Evolutionary conservation across 2,888 invertebrate species (phyloP), one percentile per base, ranked within the genome.

Genomic region (Diplazon laetatorius): DNA sequence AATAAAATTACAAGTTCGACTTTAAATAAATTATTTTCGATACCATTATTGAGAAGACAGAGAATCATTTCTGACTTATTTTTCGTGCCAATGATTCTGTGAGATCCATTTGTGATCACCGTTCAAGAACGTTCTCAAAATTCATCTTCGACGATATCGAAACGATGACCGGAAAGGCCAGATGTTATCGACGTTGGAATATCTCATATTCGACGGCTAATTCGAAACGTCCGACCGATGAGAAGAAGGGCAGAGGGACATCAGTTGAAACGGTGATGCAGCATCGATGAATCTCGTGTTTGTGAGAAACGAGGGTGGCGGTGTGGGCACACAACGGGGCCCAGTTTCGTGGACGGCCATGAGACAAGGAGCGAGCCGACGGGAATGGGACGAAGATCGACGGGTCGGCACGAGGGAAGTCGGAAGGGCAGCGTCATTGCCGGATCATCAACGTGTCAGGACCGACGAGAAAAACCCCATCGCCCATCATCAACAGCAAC

Each of bases 381-480:
- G 59, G 39, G n/a, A 57, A 59, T 69, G 44, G 73, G 44, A 66
- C 71, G 25, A 70, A 77, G 59, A 57, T 71, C 30, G 39, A 63
- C 65, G 44, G 60, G 25, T 6, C n/a, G n/a, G 42, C 48, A 71
- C 63, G 63, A 76, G 76, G 68, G 35, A 65, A 74, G 74, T 69
- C 55, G 62, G 57, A 78, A 73, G 63, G 66, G 77, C 81, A 76
- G 25, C 57, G 82, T 82, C 82, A 82, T 81, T 60, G 70, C 52
- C 52, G 50, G 77, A 62, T 81, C 81, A 82, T 82, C 82, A 82
- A 75, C 74, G 76, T 69, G 39, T 39, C 46, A 30, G 68, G n/a
- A 22, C 52, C 65, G 73, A 69, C 50, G 63, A 63, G 63, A 6
- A 66, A 59, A n/a, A n/a, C n/a, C n/a, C n/a, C n/a, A n/a, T n/a